Conservation (phyloP, 2,113 vertebrate genomes). For the Isurus oxyrinchus region DNA sequence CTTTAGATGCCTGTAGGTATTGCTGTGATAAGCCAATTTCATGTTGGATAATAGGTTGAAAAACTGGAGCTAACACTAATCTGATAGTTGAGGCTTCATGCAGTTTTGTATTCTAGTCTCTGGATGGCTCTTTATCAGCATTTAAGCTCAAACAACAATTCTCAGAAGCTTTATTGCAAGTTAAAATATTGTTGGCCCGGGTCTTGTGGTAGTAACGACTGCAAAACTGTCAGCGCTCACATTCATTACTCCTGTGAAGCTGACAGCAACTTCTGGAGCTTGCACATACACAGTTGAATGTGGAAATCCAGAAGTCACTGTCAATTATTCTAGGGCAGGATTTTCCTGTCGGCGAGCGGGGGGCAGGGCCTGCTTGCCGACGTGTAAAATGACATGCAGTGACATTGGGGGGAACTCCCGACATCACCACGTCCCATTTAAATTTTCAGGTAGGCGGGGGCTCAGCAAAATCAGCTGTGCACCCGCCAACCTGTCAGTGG, state of each 20-base stretch:
- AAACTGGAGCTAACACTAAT: background rate
- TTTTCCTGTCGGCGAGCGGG: too few species aligned
- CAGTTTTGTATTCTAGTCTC: background rate
- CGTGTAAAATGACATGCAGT: too few species aligned
- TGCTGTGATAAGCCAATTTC: background rate
- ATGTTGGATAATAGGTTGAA: background rate
- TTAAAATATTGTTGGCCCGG: background rate
- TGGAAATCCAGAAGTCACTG: background rate
- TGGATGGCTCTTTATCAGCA: background rate
- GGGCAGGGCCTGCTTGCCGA: too few species aligned
- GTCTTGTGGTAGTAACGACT: background rate
- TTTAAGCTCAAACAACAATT: background rate
- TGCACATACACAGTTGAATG: background rate
- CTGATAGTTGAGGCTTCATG: background rate
- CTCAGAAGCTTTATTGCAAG: background rate
- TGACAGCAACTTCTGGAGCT: too few species aligned
- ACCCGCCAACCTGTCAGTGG: too few species aligned
- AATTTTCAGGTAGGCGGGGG: too few species aligned
- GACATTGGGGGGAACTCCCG: too few species aligned
- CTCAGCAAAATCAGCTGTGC: too few species aligned
- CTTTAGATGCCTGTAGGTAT: background rate
- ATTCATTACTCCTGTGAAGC: background rate
- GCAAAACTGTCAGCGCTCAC: background rate
- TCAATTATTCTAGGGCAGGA: background rate
- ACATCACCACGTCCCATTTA: too few species aligned